Conservation (phyloP, 1,140 invertebrate genomes). For the Pseudoatta argentina region DNA sequence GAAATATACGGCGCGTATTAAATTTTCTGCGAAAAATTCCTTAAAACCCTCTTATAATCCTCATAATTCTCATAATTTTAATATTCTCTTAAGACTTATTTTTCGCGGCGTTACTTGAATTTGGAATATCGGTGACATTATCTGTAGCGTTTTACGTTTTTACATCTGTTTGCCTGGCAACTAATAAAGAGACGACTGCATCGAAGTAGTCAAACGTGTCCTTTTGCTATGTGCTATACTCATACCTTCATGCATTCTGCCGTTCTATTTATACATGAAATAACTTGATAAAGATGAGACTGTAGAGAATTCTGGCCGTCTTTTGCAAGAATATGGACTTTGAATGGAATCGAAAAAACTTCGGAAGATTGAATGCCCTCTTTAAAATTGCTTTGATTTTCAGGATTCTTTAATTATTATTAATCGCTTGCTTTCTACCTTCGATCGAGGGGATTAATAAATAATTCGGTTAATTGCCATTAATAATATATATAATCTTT, state of each 20-base stretch:
- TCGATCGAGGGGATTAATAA: neutral
- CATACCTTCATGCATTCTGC: conserved; percentile 3
- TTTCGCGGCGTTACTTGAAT: conserved; percentile 14
- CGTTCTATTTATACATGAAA: conserved; percentile 51
- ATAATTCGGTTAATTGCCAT: neutral
- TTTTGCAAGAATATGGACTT: neutral
- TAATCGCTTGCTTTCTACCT: neutral
- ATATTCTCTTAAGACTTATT: neutral
- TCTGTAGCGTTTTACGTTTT: neutral
- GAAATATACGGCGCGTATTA: neutral
- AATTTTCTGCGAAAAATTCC: neutral
- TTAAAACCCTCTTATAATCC: too few relatives aligned
- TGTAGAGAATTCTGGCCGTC: neutral
- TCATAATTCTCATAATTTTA: too few relatives aligned
- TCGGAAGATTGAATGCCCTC: neutral
- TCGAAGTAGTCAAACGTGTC: conserved; percentile 65
- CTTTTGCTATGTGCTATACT: conserved; percentile 49
- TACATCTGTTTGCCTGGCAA: conserved; percentile 38
- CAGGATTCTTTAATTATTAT: neutral
- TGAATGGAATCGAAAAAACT: neutral
- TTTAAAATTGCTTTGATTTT: neutral
- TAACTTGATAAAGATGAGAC: conserved; percentile 3
- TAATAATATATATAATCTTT: too few relatives aligned
- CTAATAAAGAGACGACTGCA: conserved; percentile 29
- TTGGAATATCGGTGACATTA: conserved; percentile 18